Evolutionary conservation across 1,140 invertebrate genomes (phyloP).

Genomic region (Euura lappo): DNA sequence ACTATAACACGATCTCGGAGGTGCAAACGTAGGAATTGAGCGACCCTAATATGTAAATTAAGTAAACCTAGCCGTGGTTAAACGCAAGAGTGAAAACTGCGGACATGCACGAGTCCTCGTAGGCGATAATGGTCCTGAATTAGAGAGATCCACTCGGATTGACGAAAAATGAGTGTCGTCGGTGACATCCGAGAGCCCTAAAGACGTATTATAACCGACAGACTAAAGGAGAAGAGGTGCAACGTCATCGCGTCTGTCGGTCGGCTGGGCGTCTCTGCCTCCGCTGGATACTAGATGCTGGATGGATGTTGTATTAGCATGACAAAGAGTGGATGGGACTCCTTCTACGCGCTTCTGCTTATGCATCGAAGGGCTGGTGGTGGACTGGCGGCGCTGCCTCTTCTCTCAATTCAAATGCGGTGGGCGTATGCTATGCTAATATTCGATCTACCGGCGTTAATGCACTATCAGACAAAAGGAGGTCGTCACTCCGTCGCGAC

Average conservation of each 20-base stretch:
- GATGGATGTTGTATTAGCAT: constrained; percentile 59
- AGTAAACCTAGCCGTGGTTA: too few species aligned
- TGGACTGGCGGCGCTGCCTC: not conserved
- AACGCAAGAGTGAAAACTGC: too few species aligned
- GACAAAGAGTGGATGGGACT: constrained; percentile 58
- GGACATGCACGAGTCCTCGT: too few species aligned
- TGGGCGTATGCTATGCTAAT: constrained; percentile 63
- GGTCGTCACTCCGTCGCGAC: constrained; percentile 26
- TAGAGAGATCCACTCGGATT: too few species aligned
- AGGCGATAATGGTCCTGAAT: too few species aligned
- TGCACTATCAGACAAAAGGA: constrained; percentile 49
- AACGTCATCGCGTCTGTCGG: constrained; percentile 32
- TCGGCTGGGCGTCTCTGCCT: not conserved
- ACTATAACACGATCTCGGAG: not conserved
- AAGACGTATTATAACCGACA: too few species aligned
- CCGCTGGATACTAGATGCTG: constrained; percentile 26
- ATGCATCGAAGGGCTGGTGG: constrained; percentile 35
- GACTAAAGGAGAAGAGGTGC: constrained; percentile 17
- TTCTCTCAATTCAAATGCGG: constrained; percentile 60
- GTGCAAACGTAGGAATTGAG: too few species aligned
- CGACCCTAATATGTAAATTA: too few species aligned
- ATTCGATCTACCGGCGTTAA: constrained; percentile 51
- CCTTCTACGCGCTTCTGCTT: constrained; percentile 50
- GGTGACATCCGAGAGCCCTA: not conserved
- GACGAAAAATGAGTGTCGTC: not conserved